phyloP scores from a whole-genome alignment of 2,113 vertebrate genomes.

The Pseudolaguvia tuberculata region DNA sequence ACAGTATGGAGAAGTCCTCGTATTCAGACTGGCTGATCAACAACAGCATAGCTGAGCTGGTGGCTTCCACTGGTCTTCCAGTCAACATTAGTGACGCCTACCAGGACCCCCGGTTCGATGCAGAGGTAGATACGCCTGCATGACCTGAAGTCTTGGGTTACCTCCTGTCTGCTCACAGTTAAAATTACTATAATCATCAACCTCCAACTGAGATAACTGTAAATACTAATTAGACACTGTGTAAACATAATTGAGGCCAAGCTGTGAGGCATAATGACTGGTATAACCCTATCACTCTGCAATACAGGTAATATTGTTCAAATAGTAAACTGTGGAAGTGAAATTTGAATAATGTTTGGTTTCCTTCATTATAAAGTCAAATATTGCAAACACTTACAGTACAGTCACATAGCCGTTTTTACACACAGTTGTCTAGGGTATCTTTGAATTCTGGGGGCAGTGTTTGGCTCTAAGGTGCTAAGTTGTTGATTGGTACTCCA shows the following conservation, averaged over 20 bases:
- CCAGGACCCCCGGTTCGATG: conserved; percentile 96
- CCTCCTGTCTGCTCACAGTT: background rate
- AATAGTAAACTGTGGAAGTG: background rate
- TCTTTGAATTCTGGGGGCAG: too few species aligned
- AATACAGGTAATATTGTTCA: conserved; percentile 20
- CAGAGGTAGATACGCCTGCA: conserved; percentile 74
- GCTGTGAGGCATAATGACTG: conserved; percentile 9
- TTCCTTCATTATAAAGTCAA: too few species aligned
- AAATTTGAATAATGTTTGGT: conserved; percentile 2
- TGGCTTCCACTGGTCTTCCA: conserved; percentile 93
- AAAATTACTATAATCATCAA: conserved; percentile 14
- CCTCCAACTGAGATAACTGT: conserved; percentile 1
- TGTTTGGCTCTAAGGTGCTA: too few species aligned
- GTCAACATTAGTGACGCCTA: conserved; percentile 97
- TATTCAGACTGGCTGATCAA: conserved; percentile 98
- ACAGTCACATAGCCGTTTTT: too few species aligned
- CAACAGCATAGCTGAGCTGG: conserved; percentile 94
- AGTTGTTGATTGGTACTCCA: too few species aligned
- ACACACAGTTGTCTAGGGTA: too few species aligned
- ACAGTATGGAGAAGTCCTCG: conserved; percentile 90
- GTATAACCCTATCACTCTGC: background rate
- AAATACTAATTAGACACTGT: background rate
- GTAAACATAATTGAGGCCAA: background rate
- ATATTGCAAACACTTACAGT: too few species aligned
- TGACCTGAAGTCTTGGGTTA: background rate